phyloP scores from a whole-genome alignment of 2,888 invertebrate genomes.

The Myopa tessellatipennis region DNA sequence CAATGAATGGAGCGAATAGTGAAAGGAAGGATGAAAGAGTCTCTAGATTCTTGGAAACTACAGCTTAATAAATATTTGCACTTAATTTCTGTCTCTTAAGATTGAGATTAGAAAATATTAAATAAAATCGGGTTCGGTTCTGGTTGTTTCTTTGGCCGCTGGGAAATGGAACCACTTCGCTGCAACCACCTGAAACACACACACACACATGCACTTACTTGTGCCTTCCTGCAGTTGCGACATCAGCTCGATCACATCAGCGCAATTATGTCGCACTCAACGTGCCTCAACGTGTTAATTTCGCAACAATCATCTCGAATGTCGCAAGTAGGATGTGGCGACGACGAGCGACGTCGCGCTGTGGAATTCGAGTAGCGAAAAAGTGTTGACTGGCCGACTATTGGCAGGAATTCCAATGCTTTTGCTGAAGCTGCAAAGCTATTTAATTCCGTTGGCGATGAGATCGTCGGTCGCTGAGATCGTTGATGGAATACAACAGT shows the following conservation, averaged over 20 bases:
- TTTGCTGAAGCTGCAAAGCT: constrained; percentile 3
- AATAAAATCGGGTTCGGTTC: too few species aligned
- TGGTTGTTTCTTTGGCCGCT: too few species aligned
- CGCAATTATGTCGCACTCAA: constrained; percentile 45
- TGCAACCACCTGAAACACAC: too few species aligned
- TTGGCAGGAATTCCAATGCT: constrained; percentile 33
- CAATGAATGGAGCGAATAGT: too few species aligned
- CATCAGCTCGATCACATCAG: constrained; percentile 33
- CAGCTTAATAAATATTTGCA: too few species aligned
- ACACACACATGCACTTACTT: neutral
- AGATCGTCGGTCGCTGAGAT: constrained; percentile 4
- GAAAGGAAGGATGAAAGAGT: too few species aligned
- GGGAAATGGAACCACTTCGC: neutral
- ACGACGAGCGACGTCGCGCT: constrained; percentile 8
- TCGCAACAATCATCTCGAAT: constrained; percentile 11
- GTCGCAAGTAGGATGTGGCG: constrained; percentile 28
- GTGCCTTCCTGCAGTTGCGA: neutral
- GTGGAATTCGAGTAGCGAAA: constrained; percentile 27
- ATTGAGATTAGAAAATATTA: too few species aligned
- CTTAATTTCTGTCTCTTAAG: too few species aligned
- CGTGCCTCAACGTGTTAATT: constrained; percentile 42
- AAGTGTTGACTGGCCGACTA: neutral
- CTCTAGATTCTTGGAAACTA: too few species aligned
- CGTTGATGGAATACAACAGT: neutral
- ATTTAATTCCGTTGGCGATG: constrained; percentile 29